Evolutionary conservation across 2,888 invertebrate species (phyloP).

Genomic region (Drosophila picticornis): DNA sequence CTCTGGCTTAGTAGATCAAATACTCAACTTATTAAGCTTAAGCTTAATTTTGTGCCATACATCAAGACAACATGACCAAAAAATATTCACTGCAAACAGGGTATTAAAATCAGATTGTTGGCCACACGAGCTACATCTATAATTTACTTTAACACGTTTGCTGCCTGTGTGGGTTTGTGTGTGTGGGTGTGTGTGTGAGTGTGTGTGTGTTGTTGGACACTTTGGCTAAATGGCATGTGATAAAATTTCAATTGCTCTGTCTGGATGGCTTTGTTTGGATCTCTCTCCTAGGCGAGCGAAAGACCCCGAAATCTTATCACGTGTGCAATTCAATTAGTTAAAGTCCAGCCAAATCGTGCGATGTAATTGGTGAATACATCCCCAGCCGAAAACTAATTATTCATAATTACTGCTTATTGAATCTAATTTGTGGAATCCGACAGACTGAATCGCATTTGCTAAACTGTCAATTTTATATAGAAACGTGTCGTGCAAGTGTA

Average conservation of each 20-base stretch:
- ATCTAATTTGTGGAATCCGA: slow-evolving; percentile 56
- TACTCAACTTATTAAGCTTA: neutral
- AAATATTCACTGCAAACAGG: neutral
- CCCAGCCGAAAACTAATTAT: slow-evolving; percentile 38
- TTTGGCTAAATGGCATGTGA: slow-evolving; percentile 68
- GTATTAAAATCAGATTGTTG: slow-evolving; percentile 44
- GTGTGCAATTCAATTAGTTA: slow-evolving; percentile 49
- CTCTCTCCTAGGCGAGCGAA: slow-evolving; percentile 25
- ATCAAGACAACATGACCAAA: slow-evolving; percentile 1
- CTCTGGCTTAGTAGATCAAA: neutral
- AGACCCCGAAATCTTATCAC: slow-evolving; percentile 39
- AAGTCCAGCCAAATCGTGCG: slow-evolving; percentile 11
- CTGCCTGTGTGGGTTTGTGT: slow-evolving; percentile 2
- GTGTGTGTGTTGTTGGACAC: slow-evolving; percentile 25
- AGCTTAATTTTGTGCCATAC: neutral
- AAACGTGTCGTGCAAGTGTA: slow-evolving; percentile 23
- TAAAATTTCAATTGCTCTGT: slow-evolving; percentile 74
- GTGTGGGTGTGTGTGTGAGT: neutral
- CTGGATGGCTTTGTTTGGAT: slow-evolving; percentile 46
- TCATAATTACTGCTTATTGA: slow-evolving; percentile 67
- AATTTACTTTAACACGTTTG: slow-evolving; percentile 42
- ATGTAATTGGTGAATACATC: slow-evolving; percentile 1
- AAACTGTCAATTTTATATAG: slow-evolving; percentile 54
- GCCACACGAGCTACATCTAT: slow-evolving; percentile 56
- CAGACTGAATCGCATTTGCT: slow-evolving; percentile 34